These are phyloP conservation scores for Diarsia rubi DNA, from an alignment of 2,888 invertebrate genomes.

Conservation along the genomic window DNA sequence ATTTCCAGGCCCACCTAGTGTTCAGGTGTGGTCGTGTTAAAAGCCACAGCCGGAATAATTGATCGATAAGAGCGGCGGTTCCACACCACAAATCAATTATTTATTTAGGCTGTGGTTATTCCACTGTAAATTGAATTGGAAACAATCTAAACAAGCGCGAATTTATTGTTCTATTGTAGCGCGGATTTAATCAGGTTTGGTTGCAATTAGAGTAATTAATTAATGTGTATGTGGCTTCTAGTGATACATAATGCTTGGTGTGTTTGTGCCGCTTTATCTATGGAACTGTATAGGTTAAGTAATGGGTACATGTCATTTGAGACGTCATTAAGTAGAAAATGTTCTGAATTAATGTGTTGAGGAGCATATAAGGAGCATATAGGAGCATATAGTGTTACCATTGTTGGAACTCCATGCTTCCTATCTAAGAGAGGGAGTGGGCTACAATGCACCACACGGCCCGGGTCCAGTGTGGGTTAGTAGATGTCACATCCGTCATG, in stretches of 20 bases:
- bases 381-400: no score
- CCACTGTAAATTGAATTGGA: conserved; percentile 61
- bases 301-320: background rate
- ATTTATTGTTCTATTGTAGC: conserved; percentile 62
- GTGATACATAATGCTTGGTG: background rate
- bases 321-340: background rate
- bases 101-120: conserved; percentile 65
- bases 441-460: no score
- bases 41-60: conserved; percentile 63
- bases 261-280: background rate
- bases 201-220: conserved; percentile 62
- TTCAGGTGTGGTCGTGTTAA: conserved; percentile 42
- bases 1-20: conserved; percentile 19
- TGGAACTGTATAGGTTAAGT: background rate
- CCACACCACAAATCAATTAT: conserved; percentile 65
- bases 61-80: conserved; percentile 54
- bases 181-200: conserved; percentile 52
- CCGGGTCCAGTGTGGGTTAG: no score
- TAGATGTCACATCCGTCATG: no score
- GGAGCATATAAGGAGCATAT: no score
- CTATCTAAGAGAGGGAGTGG: no score
- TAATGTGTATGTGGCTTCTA: conserved; percentile 50
- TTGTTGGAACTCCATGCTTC: no score
- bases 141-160: conserved; percentile 61
- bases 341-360: background rate